Conservation (phyloP, 2,888 invertebrate species). For the Hoplodrina blanda region DNA sequence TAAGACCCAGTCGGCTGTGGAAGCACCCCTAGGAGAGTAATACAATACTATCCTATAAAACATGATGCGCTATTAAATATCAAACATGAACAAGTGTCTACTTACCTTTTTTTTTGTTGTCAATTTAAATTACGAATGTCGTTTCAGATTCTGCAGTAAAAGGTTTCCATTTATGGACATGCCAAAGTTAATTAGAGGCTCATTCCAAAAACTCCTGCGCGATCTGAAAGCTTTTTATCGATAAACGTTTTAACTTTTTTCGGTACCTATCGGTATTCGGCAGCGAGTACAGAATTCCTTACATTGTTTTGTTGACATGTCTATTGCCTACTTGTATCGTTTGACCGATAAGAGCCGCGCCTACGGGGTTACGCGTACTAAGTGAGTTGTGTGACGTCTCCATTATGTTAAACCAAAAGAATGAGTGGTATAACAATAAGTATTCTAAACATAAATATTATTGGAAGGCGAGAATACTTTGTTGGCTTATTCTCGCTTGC, state of each 20-base stretch:
- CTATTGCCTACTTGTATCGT: constrained; percentile 10
- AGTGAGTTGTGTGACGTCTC: constrained; percentile 18
- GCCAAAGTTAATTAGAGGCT: constrained; percentile 16
- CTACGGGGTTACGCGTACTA: background rate
- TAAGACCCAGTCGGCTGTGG: no score
- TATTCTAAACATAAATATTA: background rate
- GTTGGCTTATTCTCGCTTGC: no score
- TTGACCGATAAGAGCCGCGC: constrained; percentile 44
- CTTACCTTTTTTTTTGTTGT: background rate
- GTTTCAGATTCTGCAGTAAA: background rate
- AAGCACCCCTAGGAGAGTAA: no score
- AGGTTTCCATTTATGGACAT: constrained; percentile 9
- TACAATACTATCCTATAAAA: no score
- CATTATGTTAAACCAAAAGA: background rate
- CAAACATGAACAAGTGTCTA: no score
- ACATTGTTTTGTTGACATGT: constrained; percentile 25
- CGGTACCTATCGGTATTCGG: constrained; percentile 8
- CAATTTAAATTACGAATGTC: constrained; percentile 25
- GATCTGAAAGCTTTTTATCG: constrained; percentile 20
- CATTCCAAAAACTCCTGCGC: constrained; percentile 14
- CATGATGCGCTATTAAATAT: no score
- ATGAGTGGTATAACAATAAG: background rate
- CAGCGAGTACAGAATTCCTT: background rate
- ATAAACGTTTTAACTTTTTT: background rate
- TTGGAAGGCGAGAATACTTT: background rate